phyloP scores from a whole-genome alignment of 2,113 vertebrate species.

The Lophochroa leadbeateri region DNA sequence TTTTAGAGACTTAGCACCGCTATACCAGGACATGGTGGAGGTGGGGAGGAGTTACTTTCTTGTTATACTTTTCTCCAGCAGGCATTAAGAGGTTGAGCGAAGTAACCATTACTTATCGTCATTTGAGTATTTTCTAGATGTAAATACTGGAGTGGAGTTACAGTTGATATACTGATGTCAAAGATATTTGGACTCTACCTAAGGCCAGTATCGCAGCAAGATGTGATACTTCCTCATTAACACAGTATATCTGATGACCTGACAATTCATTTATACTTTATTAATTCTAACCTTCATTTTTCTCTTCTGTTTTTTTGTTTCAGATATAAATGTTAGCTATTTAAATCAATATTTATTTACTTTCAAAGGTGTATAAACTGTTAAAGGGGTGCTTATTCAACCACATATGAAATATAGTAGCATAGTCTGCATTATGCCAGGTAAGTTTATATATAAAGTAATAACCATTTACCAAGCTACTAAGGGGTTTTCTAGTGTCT shows the following conservation, averaged over 20 bases:
- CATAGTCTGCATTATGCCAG: not conserved
- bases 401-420: not conserved
- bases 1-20: not conserved
- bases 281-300: not conserved
- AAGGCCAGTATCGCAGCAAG: not conserved
- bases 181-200: not conserved
- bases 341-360: not conserved
- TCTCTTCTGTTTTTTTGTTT: not conserved
- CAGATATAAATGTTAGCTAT: not conserved
- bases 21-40: accelerated
- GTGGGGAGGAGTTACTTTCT: not conserved
- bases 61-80: not conserved
- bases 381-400: not conserved
- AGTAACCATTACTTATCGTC: not conserved
- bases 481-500: accelerated
- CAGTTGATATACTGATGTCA: not conserved
- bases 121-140: not conserved
- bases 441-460: not conserved
- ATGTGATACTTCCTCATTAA: not conserved
- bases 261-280: not conserved
- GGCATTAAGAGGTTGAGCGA: not conserved
- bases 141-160: not conserved
- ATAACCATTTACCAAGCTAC: not conserved
- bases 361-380: not conserved
- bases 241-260: not conserved